Evolutionary conservation across 1,140 invertebrate species (phyloP), one percentile per base, ranked within the genome.

Genomic region (Drosophila equinoxialis): DNA sequence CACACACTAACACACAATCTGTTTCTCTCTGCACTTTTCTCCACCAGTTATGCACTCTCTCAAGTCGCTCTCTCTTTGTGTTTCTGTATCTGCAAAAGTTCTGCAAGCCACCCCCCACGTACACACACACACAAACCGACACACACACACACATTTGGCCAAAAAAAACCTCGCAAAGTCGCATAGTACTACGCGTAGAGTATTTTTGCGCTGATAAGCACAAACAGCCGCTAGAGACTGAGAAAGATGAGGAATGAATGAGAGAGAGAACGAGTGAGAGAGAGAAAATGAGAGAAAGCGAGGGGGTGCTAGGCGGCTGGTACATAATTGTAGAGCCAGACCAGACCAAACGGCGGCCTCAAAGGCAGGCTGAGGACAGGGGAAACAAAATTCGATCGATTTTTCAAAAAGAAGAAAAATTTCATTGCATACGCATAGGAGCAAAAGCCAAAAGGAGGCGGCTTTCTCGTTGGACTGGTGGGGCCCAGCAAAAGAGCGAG

Each of bases 401-500:
- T 90, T 90, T 90, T 86, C 82, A 66, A 79, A 76, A 86, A 86
- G 78, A 78, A 86, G 83, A 37, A 35, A 37, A 59, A 37, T 59
- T 59, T 17, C 83, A 80, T 80, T 87, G 84, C 84, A 87, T 87
- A 87, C 83, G 80, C 84, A 89, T 74, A 77, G 84, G 83, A 77
- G 83, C 76, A 65, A 55, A 35, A 60, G 71, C 62, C 60, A 77
- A 39, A 39, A 20, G 45, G 76, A 63, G 62, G 51, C 62, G 60
- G 60, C 60, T 42, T 62, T 76, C 67, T 71, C 60, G 61, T 63
- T 74, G 74, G 80, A 72, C 74, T 67, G 65, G 69, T 67, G 65
- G 69, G 69, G 74, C 79, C 68, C 59, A 64, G 68, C 51, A n/a
- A 37, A 30, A 58, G 37, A 65, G 39, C 41, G n/a, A 58, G 13